Base-by-base conservation (phyloP, 2,888 invertebrate species). In the Apamea anceps region DNA sequence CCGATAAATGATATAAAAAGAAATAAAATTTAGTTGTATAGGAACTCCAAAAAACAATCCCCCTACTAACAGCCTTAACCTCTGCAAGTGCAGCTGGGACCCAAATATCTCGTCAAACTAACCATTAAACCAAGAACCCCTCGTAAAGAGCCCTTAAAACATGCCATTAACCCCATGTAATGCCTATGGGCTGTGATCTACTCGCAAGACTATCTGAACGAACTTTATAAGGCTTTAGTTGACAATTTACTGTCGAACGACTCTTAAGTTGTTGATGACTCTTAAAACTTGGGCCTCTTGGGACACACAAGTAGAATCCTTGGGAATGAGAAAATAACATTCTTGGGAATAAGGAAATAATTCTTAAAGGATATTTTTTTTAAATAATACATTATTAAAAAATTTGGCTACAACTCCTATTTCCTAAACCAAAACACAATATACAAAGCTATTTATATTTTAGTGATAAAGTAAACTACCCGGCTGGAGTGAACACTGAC, bases 161-260 rank as follows among this genome's bases (percentile, higher is more conserved):
- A 42, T 57, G 48, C 25, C 63, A 72, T 72, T 68, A 82, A 76
- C 72, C 67, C 67, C 72, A 63, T 68, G 68, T 86, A 72, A 82
- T 37, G 32, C 45, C 63, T 71, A 63, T 62, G 32, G 79, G 18
- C 74, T 79, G 63, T 75, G 73, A 84, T 87, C 66, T 72, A 87
- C 63, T 72, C n/a, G 42, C 42, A n/a, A 57, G 66, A 65, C 84
- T 62, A 75, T 79, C 62, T 62, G 37, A 72, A 72, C 74, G 51
- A 70, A 78, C 37, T 84, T 66, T 87, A 70, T 37, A 78, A 63
- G 60, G 84, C 32, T 84, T 74, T 57, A 42, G n/a, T 75, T 68
- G 72, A 68, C 74, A 75, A 86, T 84, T 84, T 87, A 84, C 65
- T 75, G 79, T 75, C 51, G n/a, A 87, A 75, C 60, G n/a, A 68